Base-by-base conservation (phyloP, 37 sponge, comb jelly and placozoan species). In the Axinella damicornis region DNA sequence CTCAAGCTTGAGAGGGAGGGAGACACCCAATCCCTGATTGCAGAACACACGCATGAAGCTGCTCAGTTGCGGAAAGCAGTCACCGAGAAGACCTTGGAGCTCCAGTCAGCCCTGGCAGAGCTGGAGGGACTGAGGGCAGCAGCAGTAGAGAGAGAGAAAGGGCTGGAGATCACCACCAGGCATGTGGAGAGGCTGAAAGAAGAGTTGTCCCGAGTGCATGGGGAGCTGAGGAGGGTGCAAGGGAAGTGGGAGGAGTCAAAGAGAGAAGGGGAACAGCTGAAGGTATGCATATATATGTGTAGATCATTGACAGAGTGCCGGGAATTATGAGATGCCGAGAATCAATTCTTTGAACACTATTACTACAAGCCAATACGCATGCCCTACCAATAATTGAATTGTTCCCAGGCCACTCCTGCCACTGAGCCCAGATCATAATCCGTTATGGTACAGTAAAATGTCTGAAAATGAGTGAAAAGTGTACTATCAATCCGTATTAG, bases 191-290 rank as follows among this genome's bases (percentile, higher is more conserved):
- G 18, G 28, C 80, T 87, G 24, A 54, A 57, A 46, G 31, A n/a
- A 9, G 76, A 87, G 68, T 38, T 92, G 30, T 58, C n/a, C 0
- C 31, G 18, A 0, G 31, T 58, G 11, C 70, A 74, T 17, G 33
- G 61, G 32, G 84, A 73, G 9, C 25, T 74, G 28, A 56, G 19
- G 21, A n/a, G 19, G n/a, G 15, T 54, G 9, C 61, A 58, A 30
- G 36, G 32, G 20, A 37, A 79, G 74, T 34, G 41, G 53, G 80
- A 77, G 79, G 52, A 57, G 31, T 54, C 31, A 16, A 78, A 54
- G 68, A 69, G 57, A 17, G 75, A 92, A 39, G 73, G 37, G 22
- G 57, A 83, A 58, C 25, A 64, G 22, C 61, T 92, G n/a, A 71
- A 77, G 79, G 92, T 91, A 77, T 18, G 25, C n/a, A 38, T 78